Evolutionary conservation across 2,797 vertebrate species (phyloP).

Genomic region (Chelmon rostratus): DNA sequence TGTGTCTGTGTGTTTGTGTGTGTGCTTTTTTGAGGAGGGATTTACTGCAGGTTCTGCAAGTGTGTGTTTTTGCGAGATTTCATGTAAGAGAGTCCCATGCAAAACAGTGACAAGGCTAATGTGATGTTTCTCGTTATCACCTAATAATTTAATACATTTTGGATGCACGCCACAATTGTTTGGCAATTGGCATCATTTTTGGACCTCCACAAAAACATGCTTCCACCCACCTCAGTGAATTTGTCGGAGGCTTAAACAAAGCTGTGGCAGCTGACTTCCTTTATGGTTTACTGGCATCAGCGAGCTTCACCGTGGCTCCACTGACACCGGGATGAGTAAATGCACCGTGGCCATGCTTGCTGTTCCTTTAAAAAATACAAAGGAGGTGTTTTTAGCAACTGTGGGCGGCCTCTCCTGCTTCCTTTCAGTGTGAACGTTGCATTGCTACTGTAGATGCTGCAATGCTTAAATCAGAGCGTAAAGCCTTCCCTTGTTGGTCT

Average conservation of each 20-base stretch:
- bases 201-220: neutral
- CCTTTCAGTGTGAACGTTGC: constrained; percentile 23
- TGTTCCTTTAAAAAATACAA: constrained; percentile 40
- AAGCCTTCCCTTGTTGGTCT: constrained; percentile 2
- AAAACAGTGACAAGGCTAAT: neutral
- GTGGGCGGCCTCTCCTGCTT: constrained; percentile 45
- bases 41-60: neutral
- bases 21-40: constrained; percentile 12
- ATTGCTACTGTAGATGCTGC: constrained; percentile 16
- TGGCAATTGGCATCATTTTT: constrained; percentile 16
- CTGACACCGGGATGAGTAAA: constrained; percentile 38
- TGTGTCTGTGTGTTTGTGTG: constrained; percentile 2
- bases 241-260: constrained; percentile 14
- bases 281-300: constrained; percentile 17
- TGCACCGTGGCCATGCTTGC: constrained; percentile 13
- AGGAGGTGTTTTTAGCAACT: constrained; percentile 60
- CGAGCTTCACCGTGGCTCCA: constrained; percentile 11
- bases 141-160: neutral
- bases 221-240: constrained; percentile 39
- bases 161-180: neutral
- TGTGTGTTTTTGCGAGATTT: constrained; percentile 6
- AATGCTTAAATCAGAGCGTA: constrained; percentile 6
- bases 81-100: neutral
- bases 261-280: constrained; percentile 33
- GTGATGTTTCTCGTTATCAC: neutral